Base-by-base conservation (phyloP, 2,797 vertebrate genomes). In the Mormyrus proboscirostris region DNA sequence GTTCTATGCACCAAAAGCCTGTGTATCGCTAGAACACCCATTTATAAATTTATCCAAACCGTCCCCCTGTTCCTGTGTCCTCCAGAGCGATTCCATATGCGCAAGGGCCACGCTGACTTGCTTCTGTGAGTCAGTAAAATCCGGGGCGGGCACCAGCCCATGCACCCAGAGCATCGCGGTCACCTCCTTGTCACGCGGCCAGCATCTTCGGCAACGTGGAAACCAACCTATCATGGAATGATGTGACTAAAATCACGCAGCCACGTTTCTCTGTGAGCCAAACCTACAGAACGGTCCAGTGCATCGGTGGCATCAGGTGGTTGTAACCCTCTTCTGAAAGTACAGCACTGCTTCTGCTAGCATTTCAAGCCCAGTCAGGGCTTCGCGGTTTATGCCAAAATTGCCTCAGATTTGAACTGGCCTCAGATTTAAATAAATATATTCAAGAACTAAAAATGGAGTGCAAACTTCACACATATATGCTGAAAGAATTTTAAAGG, bases 91-190 rank as follows among this genome's bases (percentile, higher is more conserved):
- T 89, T 87, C 69, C 69, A 73, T 16, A 65, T 73, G 69, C 25
- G 0, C 69, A 73, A 10, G 69, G 29, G 25, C 69, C 29, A 73
- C 25, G 10, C 69, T 38, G 29, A 33, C 69, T 87, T 51, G 73
- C 89, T 50, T 88, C 88, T 90, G 88, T 88, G 89, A 88, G 90
- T 90, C 89, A 76, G 87, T 91, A 87, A 90, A 92, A 92, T 92
- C 41, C 90, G 89, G 87, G 88, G 91, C 88, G 73, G 59, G 59
- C 38, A 50, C 83, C 89, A 90, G 91, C 91, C 89, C 90, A 88
- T 91, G 86, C 82, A 33, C 89, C 73, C 33, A 33, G 50, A 50
- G 65, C 87, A 76, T 88, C 65, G 86, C 83, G 88, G 89, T 87
- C 87, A 90, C 90, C 85, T 84, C 73, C 90, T 91, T 76, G 87